A percentile compares a stretch with the other conserved stretches of the same genome.
Conservation (phyloP, 1,140 invertebrate species). For the Chionoecetes opilio region DNA sequence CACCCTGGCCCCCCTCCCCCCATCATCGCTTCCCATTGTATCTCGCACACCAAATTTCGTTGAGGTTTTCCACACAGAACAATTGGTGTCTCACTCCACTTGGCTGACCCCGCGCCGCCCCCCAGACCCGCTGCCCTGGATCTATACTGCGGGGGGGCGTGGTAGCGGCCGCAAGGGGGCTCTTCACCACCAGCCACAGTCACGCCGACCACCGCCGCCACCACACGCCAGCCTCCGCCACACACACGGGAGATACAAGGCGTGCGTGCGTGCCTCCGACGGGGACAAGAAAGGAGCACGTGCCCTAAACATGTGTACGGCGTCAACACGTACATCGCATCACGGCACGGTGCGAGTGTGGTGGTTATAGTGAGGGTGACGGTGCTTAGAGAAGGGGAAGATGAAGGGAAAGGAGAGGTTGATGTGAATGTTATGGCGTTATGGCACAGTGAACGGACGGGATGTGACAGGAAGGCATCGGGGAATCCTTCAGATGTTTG, state of each 20-base stretch:
- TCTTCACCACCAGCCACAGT: neutral
- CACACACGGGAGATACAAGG: neutral
- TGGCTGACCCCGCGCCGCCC: neutral
- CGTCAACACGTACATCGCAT: no score
- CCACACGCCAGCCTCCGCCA: neutral
- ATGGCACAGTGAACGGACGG: no score
- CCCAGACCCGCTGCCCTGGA: neutral
- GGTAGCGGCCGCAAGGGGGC: neutral
- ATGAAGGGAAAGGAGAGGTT: no score
- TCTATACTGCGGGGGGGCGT: neutral
- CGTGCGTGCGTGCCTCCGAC: no score
- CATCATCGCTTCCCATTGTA: neutral
- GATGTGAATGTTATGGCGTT: no score
- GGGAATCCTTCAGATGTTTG: no score
- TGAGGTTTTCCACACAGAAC: neutral
- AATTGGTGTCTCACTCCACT: neutral
- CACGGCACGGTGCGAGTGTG: no score
- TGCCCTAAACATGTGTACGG: no score
- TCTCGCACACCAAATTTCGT: neutral
- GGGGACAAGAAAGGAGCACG: no score
- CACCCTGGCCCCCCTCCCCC: neutral
- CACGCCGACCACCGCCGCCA: neutral
- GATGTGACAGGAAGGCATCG: no score
- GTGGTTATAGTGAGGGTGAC: no score
- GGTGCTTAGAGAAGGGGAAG: no score